Evolutionary conservation across 2,113 vertebrate genomes (phyloP).

Genomic region (Sus scrofa): T2T-Sscrofa CM000820.6:119891001-119891500

Average conservation of each 20-base stretch:
- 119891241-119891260: not conserved
- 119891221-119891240: not conserved
- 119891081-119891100: not conserved
- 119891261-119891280: not conserved
- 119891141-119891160: not conserved
- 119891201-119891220: not conserved
- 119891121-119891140: not conserved
- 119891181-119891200: not conserved
- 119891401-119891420: not conserved
- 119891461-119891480: not conserved
- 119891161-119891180: not conserved
- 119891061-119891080: not conserved
- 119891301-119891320: not conserved
- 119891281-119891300: not conserved
- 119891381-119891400: not conserved
- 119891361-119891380: not conserved
- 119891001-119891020: slow-evolving; percentile 96
- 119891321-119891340: not conserved
- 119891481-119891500: not conserved
- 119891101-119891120: slow-evolving; percentile 3
- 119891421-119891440: not conserved
- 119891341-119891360: not conserved
- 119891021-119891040: slow-evolving; percentile 96
- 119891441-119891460: not conserved
- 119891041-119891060: slow-evolving; percentile 84